A percentile compares a stretch with the other conserved stretches of the same genome.
Conservation (phyloP, 2,113 vertebrate species). For the Riparia riparia region DNA sequence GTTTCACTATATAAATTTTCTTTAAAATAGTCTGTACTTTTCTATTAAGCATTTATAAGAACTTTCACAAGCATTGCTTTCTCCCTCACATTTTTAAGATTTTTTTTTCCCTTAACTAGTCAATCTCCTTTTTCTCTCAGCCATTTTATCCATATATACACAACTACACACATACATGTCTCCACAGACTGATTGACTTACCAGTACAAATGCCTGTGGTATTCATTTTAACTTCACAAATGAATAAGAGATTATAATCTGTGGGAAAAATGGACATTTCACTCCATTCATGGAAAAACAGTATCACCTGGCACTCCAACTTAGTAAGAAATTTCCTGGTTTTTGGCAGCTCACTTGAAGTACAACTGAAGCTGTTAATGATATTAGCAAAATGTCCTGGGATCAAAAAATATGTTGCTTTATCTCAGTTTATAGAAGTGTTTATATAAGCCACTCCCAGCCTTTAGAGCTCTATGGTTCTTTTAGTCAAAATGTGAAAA, state of each 20-base stretch:
- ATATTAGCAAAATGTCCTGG: constrained; percentile 37
- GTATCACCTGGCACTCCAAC: constrained; percentile 35
- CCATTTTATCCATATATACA: not conserved
- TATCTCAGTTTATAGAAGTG: constrained; percentile 17
- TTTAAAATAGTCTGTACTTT: constrained; percentile 39
- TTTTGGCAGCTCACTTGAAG: constrained; percentile 4
- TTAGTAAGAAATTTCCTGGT: not conserved
- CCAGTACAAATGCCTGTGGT: constrained; percentile 16
- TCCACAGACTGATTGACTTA: constrained; percentile 44
- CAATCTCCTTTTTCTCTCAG: not conserved
- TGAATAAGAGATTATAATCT: constrained; percentile 43
- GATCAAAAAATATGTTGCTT: constrained; percentile 8
- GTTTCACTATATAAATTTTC: constrained; percentile 39
- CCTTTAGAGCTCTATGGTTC: not conserved
- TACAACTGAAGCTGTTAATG: constrained; percentile 5
- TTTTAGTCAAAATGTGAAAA: not conserved
- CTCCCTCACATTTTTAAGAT: not conserved
- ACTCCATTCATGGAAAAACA: constrained; percentile 51
- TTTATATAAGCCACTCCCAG: not conserved
- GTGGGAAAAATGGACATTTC: constrained; percentile 47
- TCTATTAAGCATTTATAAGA: not conserved
- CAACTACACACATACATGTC: not conserved
- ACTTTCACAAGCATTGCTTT: constrained; percentile 36
- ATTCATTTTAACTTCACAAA: constrained; percentile 40
- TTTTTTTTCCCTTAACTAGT: not conserved